phyloP scores from a whole-genome alignment of 2,888 invertebrate genomes.

The Spodoptera exigua region DNA sequence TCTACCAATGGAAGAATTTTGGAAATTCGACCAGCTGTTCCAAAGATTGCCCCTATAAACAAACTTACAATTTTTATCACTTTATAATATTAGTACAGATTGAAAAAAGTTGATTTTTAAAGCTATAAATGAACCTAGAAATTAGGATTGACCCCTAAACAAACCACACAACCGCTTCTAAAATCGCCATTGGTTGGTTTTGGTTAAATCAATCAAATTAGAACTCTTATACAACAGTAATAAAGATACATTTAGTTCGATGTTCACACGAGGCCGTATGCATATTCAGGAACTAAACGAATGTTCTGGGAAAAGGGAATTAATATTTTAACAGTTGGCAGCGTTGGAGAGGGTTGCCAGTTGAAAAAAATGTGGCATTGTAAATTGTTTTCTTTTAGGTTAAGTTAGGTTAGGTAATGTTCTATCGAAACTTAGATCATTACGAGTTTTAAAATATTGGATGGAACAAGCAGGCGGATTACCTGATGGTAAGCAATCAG shows the following conservation, averaged over 20 bases:
- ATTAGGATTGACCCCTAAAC: no score
- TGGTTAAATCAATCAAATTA: slow-evolving; percentile 8
- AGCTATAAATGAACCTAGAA: no score
- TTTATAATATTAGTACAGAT: no score
- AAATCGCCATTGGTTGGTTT: slow-evolving; percentile 27
- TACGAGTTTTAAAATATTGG: no score
- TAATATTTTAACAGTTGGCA: slow-evolving; percentile 51
- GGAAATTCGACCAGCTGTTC: no score
- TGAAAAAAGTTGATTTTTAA: no score
- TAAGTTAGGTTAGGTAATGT: background rate
- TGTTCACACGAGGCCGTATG: slow-evolving; percentile 16
- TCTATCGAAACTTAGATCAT: background rate
- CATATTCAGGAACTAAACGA: slow-evolving; percentile 32
- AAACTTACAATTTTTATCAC: no score
- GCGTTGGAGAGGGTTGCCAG: slow-evolving; percentile 32
- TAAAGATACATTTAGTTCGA: slow-evolving; percentile 14
- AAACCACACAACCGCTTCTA: slow-evolving; percentile 1
- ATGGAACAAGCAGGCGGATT: no score
- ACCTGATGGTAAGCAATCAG: no score
- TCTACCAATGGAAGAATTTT: no score
- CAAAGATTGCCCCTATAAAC: no score
- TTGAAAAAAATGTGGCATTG: slow-evolving; percentile 27
- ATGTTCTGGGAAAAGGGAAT: slow-evolving; percentile 32
- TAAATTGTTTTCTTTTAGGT: slow-evolving; percentile 14
- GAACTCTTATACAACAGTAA: slow-evolving; percentile 1